These are phyloP conservation scores for Oreochromis mossambicus DNA, from an alignment of 2,797 vertebrate genomes.

Conservation along the genomic window DNA sequence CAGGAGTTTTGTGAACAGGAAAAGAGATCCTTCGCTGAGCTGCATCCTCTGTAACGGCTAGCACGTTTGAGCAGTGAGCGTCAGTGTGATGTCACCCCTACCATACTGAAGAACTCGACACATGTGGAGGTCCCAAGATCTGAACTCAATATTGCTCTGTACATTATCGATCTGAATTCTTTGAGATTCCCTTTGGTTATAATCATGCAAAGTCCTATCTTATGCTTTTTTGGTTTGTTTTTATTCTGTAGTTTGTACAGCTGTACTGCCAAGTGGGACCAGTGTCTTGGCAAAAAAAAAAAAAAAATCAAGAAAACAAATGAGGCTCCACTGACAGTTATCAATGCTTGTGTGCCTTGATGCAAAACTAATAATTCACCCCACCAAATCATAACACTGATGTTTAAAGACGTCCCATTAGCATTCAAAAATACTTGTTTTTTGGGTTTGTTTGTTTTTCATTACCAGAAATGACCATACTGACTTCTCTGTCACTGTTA, in stretches of 20 bases:
- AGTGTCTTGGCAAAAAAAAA: conserved; percentile 74
- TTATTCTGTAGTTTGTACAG: conserved; percentile 72
- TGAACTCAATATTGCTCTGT: conserved; percentile 60
- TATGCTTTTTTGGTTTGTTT: conserved; percentile 30
- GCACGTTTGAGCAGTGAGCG: conserved; percentile 21
- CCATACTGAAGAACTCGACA: conserved; percentile 57
- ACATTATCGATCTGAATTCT: conserved; percentile 72
- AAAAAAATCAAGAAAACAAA: conserved; percentile 16
- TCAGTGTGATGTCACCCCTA: conserved; percentile 41
- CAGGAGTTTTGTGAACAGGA: conserved; percentile 70
- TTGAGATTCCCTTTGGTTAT: conserved; percentile 64
- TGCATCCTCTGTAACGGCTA: conserved; percentile 71
- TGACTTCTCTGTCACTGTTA: conserved; percentile 51
- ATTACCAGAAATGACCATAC: conserved; percentile 40
- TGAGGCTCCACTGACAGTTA: conserved; percentile 61
- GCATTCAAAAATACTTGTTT: neutral
- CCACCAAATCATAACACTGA: conserved; percentile 54
- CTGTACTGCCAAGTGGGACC: conserved; percentile 79
- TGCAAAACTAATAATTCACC: conserved; percentile 70
- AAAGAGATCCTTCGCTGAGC: conserved; percentile 63
- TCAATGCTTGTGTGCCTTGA: conserved; percentile 84
- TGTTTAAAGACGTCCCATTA: neutral
- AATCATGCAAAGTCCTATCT: conserved; percentile 52
- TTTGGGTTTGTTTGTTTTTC: conserved; percentile 39
- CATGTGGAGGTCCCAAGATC: conserved; percentile 44